Evolutionary conservation across 1,140 invertebrate genomes (phyloP), one percentile per base, ranked within the genome.

Genomic region (Heliconius hewitsoni): DNA sequence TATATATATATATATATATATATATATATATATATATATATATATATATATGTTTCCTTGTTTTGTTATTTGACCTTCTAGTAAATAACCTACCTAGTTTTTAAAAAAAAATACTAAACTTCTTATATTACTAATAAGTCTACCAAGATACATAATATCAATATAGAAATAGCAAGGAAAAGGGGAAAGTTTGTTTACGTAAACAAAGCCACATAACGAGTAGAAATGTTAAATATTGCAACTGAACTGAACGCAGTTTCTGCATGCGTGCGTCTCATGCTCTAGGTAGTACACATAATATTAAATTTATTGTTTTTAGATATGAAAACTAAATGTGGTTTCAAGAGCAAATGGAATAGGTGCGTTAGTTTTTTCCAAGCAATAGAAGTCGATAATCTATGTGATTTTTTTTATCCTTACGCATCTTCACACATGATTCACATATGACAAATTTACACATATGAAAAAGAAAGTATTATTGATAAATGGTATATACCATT

Each of bases 141-240:
- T 66, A 30, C 1, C 27, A 66, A 66, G 9, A 66, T 66, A 27
- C 30, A 6, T 8, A 46, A 50, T 23, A 71, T 77, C 23, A 37
- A 52, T 50, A 42, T 71, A 23, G 70, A 30, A 72, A 77, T 55
- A 23, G 76, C 46, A 77, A 18, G 83, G 83, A 83, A 81, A 79
- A 46, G 79, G 87, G 85, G 87, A 89, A 89, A 89, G 87, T 85
- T 8, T 34, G 57, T 86, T 89, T 88, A 89, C 88, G 85, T 88
- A 89, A 88, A 87, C 72, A 78, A 79, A 81, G 30, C 71, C 82
- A 78, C 71, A 73, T 73, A 76, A 76, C 37, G n/a, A 77, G 71
- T 73, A 57, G 57, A 37, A 73, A 77, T 46, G 74, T 72, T 76
- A 34, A 34, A 72, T 71, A 74, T 71, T 76, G 50, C 74, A 78